Conservation (phyloP, 2,888 invertebrate species). For the Phengaris alcon region DNA sequence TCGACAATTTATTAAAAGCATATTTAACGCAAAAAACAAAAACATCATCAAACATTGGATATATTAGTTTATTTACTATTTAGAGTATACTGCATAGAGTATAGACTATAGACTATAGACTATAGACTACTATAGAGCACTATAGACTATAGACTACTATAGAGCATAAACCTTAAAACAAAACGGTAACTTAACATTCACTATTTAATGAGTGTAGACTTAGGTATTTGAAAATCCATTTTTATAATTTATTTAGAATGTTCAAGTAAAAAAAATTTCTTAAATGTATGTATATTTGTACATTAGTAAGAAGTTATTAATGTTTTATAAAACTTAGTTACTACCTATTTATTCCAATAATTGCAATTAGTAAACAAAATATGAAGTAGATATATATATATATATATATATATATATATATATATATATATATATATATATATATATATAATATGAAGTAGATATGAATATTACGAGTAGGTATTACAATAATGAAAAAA, state of each 20-base stretch:
- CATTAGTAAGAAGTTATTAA: background rate
- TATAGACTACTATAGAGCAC: too few species aligned
- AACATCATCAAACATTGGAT: too few species aligned
- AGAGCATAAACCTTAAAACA: too few species aligned
- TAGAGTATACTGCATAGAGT: too few species aligned
- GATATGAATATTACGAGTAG: background rate
- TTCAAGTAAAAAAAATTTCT: background rate
- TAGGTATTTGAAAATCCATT: too few species aligned
- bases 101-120: too few species aligned
- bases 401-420: too few species aligned
- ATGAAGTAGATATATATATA: background rate
- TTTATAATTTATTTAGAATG: background rate
- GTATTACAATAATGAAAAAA: background rate
- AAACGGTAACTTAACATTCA: too few species aligned
- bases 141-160: too few species aligned
- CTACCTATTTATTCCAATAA: background rate
- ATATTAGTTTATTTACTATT: too few species aligned
- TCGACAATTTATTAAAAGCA: background rate
- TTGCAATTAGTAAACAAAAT: background rate
- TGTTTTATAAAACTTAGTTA: background rate
- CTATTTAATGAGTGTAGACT: too few species aligned
- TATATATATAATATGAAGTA: background rate
- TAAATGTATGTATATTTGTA: background rate
- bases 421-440: too few species aligned
- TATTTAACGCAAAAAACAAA: background rate